Evolutionary conservation across 2,797 vertebrate genomes (phyloP), one percentile per base, ranked within the genome.

Genomic region (Rhynchonycteris naso): DNA sequence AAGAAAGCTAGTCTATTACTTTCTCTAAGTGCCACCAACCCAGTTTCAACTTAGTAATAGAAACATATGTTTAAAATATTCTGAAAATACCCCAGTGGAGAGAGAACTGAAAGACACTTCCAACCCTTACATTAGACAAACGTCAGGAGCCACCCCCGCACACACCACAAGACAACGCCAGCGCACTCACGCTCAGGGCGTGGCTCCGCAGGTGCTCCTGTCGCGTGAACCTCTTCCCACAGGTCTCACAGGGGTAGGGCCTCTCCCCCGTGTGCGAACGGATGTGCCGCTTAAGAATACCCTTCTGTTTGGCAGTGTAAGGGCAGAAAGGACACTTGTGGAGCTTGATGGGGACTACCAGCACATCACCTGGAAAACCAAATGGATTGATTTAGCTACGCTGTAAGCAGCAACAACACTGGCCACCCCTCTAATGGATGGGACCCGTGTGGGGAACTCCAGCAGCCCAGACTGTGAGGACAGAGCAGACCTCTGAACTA

Each of bases 191-290:
- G 13, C 99, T 99, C 33, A 99, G 97, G 0, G 99, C 98, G 0
- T 99, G 99, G 81, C 99, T 99, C 58, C 99, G 99, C 7, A 99
- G 99, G 98, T 99, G 99, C 95, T 99, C 99, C 98, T 99, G 99
- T 11, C 99, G 98, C 0, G 99, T 99, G 98, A 99, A 99, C 74
- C 99, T 99, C 88, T 99, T 99, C 92, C 99, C 99, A 21, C 99
- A 99, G 47, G 99, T 99, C 92, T 99, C 99, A 21, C 99, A 99
- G 81, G 99, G 99, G 94, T 99, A 99, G 0, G 99, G 99, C n/a
- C 99, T 98, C 98, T 99, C 99, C 0, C 99, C 99, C 0, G 99
- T 99, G 98, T 99, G 99, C 2, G 99, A 99, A 33, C 99, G 99
- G 95, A 99, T 99, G 98, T 99, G 99, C 26, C 99, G 98, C 94